phyloP scores from a whole-genome alignment of 2,888 invertebrate genomes.

The Antheraea assamensis region DNA sequence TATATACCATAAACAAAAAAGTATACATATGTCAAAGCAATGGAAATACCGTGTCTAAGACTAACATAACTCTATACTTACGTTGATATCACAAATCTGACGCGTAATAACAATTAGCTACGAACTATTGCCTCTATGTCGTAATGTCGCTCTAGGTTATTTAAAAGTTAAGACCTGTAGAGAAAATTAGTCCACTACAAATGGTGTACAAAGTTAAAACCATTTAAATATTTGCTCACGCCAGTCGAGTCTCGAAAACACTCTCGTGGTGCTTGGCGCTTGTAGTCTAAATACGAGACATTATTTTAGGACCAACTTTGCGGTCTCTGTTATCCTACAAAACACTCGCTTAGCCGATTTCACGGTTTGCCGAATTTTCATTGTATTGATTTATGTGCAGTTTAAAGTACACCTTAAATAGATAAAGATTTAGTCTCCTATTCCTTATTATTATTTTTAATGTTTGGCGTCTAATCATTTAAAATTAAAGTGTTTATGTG shows the following conservation, averaged over 20 bases:
- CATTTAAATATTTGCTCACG: slow-evolving; percentile 13
- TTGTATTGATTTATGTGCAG: slow-evolving; percentile 7
- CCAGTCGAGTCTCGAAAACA: background rate
- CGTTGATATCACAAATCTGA: too few relatives aligned
- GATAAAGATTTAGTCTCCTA: background rate
- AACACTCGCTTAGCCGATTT: slow-evolving; percentile 12
- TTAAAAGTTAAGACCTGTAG: too few relatives aligned
- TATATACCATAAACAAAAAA: too few relatives aligned
- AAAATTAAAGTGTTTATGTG: too few relatives aligned
- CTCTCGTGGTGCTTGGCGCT: background rate
- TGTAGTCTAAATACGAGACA: slow-evolving; percentile 18
- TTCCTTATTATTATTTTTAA: background rate
- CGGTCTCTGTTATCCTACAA: slow-evolving; percentile 16
- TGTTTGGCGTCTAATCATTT: too few relatives aligned
- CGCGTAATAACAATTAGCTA: too few relatives aligned
- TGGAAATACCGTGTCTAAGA: too few relatives aligned
- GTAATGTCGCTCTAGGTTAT: too few relatives aligned
- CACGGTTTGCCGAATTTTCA: background rate
- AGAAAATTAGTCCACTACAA: background rate
- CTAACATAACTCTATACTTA: too few relatives aligned
- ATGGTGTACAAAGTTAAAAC: background rate
- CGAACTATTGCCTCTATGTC: too few relatives aligned
- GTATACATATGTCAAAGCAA: too few relatives aligned
- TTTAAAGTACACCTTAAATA: background rate
- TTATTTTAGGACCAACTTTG: slow-evolving; percentile 22